Conservation (phyloP, 37 sponge, comb jelly and placozoan species). For the Theonella swinhoei region DNA sequence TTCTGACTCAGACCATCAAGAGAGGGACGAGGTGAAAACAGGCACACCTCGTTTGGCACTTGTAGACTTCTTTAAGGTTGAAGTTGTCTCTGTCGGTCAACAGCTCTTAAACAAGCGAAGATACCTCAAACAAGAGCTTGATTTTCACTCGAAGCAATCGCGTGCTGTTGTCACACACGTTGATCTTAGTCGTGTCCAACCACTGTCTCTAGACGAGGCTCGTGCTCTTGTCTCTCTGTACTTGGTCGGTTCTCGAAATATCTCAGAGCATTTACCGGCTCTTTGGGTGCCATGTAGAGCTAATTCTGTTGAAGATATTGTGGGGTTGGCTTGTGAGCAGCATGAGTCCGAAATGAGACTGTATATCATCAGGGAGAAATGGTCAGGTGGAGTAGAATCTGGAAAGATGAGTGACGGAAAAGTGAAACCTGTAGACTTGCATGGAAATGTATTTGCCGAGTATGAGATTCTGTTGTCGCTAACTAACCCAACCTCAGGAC, state of each 20-base stretch:
- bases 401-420: not conserved
- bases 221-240: not conserved
- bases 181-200: not conserved
- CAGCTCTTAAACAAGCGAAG: not conserved
- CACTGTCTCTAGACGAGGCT: slow-evolving; percentile 48
- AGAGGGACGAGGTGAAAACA: not conserved
- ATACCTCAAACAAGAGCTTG: slow-evolving; percentile 10
- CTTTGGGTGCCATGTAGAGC: not conserved
- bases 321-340: not conserved
- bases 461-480: not conserved
- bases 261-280: not conserved
- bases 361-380: not conserved
- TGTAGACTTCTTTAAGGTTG: not conserved
- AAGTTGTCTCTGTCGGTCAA: slow-evolving; percentile 23
- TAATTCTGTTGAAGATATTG: not conserved
- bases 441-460: not conserved
- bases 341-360: not conserved
- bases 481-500: not conserved
- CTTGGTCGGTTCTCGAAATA: not conserved
- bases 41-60: not conserved
- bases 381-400: not conserved
- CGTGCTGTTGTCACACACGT: not conserved
- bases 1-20: not conserved
- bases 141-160: not conserved
- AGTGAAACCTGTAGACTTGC: not conserved